Evolutionary conservation across 2,888 invertebrate species (phyloP).

Genomic region (Alloplasta piceator): DNA sequence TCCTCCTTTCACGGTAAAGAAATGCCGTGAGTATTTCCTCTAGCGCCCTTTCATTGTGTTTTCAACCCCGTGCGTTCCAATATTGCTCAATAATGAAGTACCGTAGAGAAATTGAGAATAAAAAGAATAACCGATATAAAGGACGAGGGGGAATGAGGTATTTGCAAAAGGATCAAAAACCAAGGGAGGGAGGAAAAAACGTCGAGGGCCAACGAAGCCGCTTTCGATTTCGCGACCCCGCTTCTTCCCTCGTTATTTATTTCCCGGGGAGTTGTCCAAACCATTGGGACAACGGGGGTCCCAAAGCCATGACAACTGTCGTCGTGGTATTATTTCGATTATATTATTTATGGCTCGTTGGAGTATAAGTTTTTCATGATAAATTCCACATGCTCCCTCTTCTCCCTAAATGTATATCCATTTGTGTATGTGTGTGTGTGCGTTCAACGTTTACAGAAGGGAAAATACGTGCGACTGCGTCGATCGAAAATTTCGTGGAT

Average conservation of each 20-base stretch:
- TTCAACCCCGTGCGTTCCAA: conserved; percentile 27
- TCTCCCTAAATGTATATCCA: not conserved
- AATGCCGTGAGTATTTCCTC: not conserved
- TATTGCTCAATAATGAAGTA: conserved; percentile 53
- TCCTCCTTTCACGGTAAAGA: not conserved
- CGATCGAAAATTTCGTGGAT: conserved; percentile 50
- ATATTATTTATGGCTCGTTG: conserved; percentile 58
- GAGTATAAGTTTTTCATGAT: conserved; percentile 51
- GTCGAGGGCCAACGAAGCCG: conserved; percentile 35
- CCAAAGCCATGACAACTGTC: conserved; percentile 65
- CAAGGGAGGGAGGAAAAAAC: conserved; percentile 23
- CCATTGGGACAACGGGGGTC: conserved; percentile 15
- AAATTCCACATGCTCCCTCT: conserved; percentile 31
- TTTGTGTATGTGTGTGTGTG: conserved; percentile 30
- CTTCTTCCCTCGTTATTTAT: conserved; percentile 56
- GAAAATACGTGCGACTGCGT: conserved; percentile 43
- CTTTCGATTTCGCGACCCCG: conserved; percentile 35
- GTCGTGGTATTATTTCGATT: conserved; percentile 66
- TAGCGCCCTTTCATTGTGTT: not conserved
- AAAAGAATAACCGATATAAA: conserved; percentile 36
- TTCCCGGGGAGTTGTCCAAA: conserved; percentile 52
- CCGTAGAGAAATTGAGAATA: conserved; percentile 1
- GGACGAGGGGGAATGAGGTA: conserved; percentile 11
- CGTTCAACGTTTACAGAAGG: conserved; percentile 26
- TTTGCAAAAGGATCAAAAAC: conserved; percentile 28